Base-by-base conservation (phyloP, 2,797 vertebrate species). In the Tamandua tetradactyla region DNA sequence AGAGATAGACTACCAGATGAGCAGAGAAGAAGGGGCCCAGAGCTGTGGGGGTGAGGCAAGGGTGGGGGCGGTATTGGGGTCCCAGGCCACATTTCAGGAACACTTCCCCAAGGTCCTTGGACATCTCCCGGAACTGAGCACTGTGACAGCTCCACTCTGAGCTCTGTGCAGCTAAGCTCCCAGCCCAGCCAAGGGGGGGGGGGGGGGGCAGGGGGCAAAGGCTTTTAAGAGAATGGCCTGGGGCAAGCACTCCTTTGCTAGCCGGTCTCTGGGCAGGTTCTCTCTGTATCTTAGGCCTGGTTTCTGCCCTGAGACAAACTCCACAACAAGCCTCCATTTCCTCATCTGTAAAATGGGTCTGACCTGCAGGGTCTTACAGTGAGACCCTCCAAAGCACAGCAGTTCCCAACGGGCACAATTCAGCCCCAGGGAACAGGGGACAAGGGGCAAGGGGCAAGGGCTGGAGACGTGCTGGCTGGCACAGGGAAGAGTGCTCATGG, bases 211-310 rank as follows among this genome's bases (percentile, higher is more conserved):
- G 2, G 49, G 27, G 15, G 69, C 25, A 7, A 5, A 14, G 12
- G 15, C 64, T 20, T 35, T 35, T 18, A 18, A 15, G 7, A 64
- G 27, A 17, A 15, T n/a, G 32, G 32, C 23, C 40, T 27, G 37
- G 69, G 23, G n/a, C n/a, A n/a, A n/a, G n/a, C n/a, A n/a, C n/a
- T n/a, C n/a, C n/a, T 40, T 40, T 37, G 12, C 37, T 13, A 61
- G 12, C 37, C 13, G 37, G 37, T 10, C 44, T 40, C n/a, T 15
- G 13, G 17, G 30, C 1, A 2, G 27, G 8, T 11, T 8, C 37
- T 3, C 27, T 5, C 15, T 18, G 3, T 7, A n/a, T 9, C 30
- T 18, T 3, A 6, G 6, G 0, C 57, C 42, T 23, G 3, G 2
- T n/a, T 62, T 27, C 75, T 14, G 68, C 27, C 3, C 42, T 2